These are phyloP conservation scores for Synergus gifuensis DNA, from an alignment of 2,888 invertebrate genomes.

Conservation along the genomic window DNA sequence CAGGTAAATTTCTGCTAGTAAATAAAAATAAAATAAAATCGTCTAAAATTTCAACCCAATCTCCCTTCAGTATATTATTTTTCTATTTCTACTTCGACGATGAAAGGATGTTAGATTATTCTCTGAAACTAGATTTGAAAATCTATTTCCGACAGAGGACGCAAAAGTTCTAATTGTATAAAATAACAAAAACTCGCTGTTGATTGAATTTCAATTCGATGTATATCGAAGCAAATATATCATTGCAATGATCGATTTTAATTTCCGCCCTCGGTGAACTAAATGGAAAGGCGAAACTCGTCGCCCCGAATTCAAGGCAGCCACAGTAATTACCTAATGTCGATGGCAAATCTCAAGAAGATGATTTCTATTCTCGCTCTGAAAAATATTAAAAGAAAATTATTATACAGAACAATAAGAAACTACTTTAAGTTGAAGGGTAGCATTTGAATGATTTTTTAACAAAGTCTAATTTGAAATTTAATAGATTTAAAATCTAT, in stretches of 20 bases:
- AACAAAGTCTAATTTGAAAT: no score
- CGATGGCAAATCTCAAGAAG: conserved; percentile 17
- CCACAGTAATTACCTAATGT: conserved; percentile 29
- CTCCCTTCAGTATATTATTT: background rate
- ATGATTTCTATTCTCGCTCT: background rate
- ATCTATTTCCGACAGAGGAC: background rate
- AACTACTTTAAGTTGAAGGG: no score
- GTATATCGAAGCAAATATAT: conserved; percentile 20
- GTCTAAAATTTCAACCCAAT: no score
- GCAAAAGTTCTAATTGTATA: conserved; percentile 2
- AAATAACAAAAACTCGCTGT: background rate
- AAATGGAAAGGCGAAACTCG: conserved; percentile 34
- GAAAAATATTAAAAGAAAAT: background rate
- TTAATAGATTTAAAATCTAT: no score
- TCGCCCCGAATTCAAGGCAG: conserved; percentile 1
- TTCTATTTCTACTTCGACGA: background rate
- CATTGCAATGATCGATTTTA: conserved; percentile 36
- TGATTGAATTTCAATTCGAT: conserved; percentile 10
- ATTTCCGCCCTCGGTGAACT: conserved; percentile 35
- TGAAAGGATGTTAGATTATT: background rate
- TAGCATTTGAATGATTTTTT: no score
- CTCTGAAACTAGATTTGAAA: background rate
- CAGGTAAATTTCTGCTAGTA: no score
- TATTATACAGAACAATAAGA: background rate
- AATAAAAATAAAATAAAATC: no score